phyloP scores from a whole-genome alignment of 2,888 invertebrate genomes.

The Lycia hirtaria region DNA sequence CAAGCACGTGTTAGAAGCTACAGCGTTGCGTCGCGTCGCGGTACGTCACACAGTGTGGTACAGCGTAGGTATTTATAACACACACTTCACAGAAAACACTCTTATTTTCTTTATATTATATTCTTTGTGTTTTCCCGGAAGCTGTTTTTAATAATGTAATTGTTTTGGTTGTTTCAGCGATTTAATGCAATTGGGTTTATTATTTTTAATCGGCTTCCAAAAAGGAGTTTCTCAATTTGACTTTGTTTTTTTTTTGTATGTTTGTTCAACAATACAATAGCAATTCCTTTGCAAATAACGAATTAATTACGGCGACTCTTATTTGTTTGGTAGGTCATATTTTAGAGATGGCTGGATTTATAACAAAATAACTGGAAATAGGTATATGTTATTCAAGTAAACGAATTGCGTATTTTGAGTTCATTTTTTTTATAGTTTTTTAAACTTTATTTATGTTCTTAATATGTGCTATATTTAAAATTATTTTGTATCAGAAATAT shows the following conservation, averaged over 20 bases:
- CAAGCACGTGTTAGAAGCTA: slow-evolving; percentile 9
- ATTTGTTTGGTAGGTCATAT: no score
- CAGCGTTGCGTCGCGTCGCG: slow-evolving; percentile 1
- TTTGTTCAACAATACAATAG: no score
- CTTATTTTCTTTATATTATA: slow-evolving; percentile 4
- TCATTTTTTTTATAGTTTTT: no score
- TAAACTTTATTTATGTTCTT: no score
- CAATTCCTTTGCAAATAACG: no score
- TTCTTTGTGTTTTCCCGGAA: slow-evolving; percentile 25
- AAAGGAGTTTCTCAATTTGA: not conserved
- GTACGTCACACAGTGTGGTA: not conserved
- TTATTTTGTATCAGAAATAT: no score
- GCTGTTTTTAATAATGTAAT: not conserved
- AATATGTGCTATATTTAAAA: no score
- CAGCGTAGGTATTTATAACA: slow-evolving; percentile 19
- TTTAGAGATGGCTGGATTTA: no score
- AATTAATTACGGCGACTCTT: not conserved
- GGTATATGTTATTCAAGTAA: no score
- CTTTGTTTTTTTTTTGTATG: not conserved
- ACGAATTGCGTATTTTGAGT: no score
- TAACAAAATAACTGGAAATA: no score
- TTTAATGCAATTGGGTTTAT: not conserved
- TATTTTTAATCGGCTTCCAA: not conserved
- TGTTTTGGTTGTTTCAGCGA: slow-evolving; percentile 1
- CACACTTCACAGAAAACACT: slow-evolving; percentile 16